Percentiles rank a stretch among this genome's conserved stretches.
Conservation (phyloP, 2,888 invertebrate species). For the Lymantria monacha region DNA sequence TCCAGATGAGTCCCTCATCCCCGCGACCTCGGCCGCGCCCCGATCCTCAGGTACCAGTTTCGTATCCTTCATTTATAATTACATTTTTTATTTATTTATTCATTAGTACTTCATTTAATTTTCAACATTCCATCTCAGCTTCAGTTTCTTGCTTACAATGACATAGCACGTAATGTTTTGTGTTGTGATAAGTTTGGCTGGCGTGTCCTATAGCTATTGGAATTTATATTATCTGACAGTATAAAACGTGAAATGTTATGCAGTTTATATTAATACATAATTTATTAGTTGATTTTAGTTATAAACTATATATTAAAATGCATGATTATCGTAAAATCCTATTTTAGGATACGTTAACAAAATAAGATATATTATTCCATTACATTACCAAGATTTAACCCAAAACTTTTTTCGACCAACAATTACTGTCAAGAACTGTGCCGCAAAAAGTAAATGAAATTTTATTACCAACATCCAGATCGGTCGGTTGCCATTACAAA, state of each 20-base stretch:
- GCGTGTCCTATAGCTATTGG: slow-evolving; percentile 22
- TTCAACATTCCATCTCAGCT: slow-evolving; percentile 29
- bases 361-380: neutral
- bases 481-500: slow-evolving; percentile 38
- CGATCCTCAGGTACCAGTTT: slow-evolving; percentile 78
- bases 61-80: slow-evolving; percentile 47
- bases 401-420: slow-evolving; percentile 28
- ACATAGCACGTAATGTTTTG: slow-evolving; percentile 22
- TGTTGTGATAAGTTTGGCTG: slow-evolving; percentile 22
- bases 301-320: slow-evolving; percentile 3
- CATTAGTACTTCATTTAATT: slow-evolving; percentile 34
- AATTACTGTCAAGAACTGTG: slow-evolving; percentile 32
- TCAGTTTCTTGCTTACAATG: slow-evolving; percentile 25
- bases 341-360: slow-evolving; percentile 2
- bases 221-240: slow-evolving; percentile 28
- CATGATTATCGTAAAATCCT: slow-evolving; percentile 4
- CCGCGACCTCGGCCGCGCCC: slow-evolving; percentile 78
- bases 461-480: slow-evolving; percentile 31
- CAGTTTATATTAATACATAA: neutral
- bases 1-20: slow-evolving; percentile 81
- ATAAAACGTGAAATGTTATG: slow-evolving; percentile 7
- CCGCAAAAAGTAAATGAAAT: slow-evolving; percentile 35
- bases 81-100: slow-evolving; percentile 37
- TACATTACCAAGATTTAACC: slow-evolving; percentile 19
- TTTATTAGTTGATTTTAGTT: neutral